Evolutionary conservation across 2,113 vertebrate species (phyloP).

Genomic region (Motacilla alba): DNA sequence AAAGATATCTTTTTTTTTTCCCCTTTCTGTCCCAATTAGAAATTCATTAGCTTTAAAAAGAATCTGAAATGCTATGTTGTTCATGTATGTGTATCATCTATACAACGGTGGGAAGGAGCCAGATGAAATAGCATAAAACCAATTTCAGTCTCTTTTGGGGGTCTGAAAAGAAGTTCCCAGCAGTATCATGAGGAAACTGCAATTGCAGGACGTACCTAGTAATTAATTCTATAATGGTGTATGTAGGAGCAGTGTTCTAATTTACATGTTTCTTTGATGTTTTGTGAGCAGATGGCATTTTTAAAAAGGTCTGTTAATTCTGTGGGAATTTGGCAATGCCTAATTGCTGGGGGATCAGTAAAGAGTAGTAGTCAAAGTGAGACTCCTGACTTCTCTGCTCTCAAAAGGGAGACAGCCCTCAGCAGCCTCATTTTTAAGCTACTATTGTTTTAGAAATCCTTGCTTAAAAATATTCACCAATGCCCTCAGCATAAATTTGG

Average conservation of each 20-base stretch:
- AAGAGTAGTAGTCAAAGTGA: not conserved
- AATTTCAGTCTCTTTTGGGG: not conserved
- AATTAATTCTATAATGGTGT: not conserved
- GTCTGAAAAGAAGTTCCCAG: not conserved
- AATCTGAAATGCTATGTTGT: not conserved
- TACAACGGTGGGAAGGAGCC: not conserved
- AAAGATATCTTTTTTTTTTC: not conserved
- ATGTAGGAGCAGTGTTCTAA: not conserved
- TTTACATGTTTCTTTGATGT: not conserved
- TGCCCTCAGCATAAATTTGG: not conserved
- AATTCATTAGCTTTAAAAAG: not conserved
- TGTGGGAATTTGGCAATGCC: not conserved
- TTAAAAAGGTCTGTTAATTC: not conserved
- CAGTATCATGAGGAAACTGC: not conserved
- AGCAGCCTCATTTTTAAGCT: not conserved
- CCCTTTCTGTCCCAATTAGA: not conserved
- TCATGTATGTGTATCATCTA: not conserved
- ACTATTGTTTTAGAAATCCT: not conserved
- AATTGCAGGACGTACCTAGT: not conserved
- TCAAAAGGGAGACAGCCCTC: not conserved
- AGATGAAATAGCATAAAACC: not conserved
- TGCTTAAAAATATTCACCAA: not conserved
- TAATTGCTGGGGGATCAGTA: not conserved
- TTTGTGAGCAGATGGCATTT: conserved; percentile 11
- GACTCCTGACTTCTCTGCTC: not conserved